Evolutionary conservation across 2,113 vertebrate genomes (phyloP), one percentile per base, ranked within the genome.

Genomic region (Pogonocichla stellata): DNA sequence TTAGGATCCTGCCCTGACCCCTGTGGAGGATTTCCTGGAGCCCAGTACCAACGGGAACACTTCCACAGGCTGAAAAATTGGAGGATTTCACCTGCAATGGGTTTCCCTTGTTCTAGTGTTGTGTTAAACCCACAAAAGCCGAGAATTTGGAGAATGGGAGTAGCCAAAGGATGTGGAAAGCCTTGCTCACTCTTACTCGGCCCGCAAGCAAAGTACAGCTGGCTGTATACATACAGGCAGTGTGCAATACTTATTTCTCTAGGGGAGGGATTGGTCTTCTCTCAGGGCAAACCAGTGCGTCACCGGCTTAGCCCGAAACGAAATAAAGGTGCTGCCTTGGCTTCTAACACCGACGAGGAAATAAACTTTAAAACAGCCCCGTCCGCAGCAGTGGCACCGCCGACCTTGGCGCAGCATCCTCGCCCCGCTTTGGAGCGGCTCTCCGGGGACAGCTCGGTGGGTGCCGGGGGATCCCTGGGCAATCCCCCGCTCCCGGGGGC

Each of bases 61-160:
- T 80, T 91, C 36, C 79, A 75, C 57, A 20, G 36, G n/a, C 53
- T 87, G 42, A 86, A 92, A 92, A 84, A 58, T 2, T 18, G 14
- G 56, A 75, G 25, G 54, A 50, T 80, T 93, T 92, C 40, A 92
- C 72, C 34, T 86, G 80, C 56, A 64, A 26, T 8, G 33, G 11
- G 13, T 34, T 92, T 80, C 29, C 8, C 15, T 53, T 48, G 24
- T 50, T 75, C 71, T n/a, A 22, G 9, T 61, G 80, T 83, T 77
- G 22, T 19, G 34, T 57, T 62, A 50, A 77, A 80, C 15, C 25
- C 56, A 26, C 19, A 20, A 36, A 92, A 66, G 15, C 40, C 23
- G 40, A 23, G 50, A 71, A 51, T 42, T 72, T 4, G 18, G 38
- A 20, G 11, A 18, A 16, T 5, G 17, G 5, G 15, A 13, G 15